These are phyloP conservation scores for Acyrthosiphon pisum DNA, from an alignment of 1,140 invertebrate species.

Conservation along the genomic window DNA sequence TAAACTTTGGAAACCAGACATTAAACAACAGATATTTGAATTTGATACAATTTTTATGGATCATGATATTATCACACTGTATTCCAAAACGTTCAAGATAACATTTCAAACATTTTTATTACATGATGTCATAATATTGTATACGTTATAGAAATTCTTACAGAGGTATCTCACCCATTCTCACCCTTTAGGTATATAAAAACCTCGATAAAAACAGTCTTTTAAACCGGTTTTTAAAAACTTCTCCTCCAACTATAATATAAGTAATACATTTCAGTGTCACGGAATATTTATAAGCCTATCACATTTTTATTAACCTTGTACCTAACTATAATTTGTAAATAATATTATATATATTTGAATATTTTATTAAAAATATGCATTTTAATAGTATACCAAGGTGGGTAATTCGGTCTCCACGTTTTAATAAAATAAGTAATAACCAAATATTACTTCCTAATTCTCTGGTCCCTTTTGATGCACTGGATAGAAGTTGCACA, in stretches of 20 bases:
- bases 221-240: constrained; percentile 32
- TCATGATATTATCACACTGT: background rate
- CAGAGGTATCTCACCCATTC: background rate
- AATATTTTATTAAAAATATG: constrained; percentile 4
- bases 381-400: background rate
- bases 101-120: background rate
- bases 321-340: background rate
- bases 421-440: constrained; percentile 15
- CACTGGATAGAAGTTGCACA: constrained; percentile 17
- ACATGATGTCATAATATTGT: background rate
- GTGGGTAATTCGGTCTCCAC: background rate
- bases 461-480: background rate
- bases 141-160: background rate
- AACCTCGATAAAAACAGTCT: too few species aligned
- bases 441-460: constrained; percentile 21
- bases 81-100: background rate
- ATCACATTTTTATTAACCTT: background rate
- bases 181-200: background rate
- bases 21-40: background rate
- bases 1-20: constrained; percentile 1
- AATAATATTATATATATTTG: background rate
- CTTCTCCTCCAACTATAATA: background rate
- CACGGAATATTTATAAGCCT: background rate
- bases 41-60: background rate
- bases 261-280: background rate